A percentile compares a stretch with the other conserved stretches of the same genome.
Conservation (phyloP, 2,888 invertebrate species). For the Troides oblongomaculatus region DNA sequence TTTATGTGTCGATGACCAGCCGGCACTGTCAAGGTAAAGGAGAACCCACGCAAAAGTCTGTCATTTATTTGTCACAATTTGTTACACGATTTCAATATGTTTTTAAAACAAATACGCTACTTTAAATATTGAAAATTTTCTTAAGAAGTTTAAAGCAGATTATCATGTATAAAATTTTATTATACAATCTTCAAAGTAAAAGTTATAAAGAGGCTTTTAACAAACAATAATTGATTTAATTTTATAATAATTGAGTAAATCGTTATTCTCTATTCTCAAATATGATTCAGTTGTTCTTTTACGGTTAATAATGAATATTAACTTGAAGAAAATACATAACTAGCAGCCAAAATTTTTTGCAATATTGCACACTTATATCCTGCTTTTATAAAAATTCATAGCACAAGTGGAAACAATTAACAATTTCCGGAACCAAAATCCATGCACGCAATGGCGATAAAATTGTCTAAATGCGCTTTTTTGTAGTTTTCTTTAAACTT, state of each 20-base stretch:
- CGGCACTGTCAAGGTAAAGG: slow-evolving; percentile 50
- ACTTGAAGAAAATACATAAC: neutral
- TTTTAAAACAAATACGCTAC: slow-evolving; percentile 5
- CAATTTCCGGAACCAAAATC: slow-evolving; percentile 19
- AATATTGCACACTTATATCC: neutral
- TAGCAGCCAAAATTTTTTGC: neutral
- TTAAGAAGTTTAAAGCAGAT: no score
- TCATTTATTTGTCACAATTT: slow-evolving; percentile 29
- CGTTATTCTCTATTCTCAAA: neutral
- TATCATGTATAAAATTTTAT: neutral
- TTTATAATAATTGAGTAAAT: no score
- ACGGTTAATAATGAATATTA: neutral
- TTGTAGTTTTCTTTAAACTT: neutral
- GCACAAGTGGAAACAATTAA: slow-evolving; percentile 13
- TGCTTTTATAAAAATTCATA: slow-evolving; percentile 4
- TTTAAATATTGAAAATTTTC: neutral
- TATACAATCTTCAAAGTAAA: neutral
- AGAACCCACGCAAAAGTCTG: slow-evolving; percentile 51
- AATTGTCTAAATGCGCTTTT: slow-evolving; percentile 3
- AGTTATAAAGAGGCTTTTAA: no score
- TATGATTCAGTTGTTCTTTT: neutral
- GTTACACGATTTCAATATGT: slow-evolving; percentile 31
- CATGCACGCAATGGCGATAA: slow-evolving; percentile 22
- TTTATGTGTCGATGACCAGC: slow-evolving; percentile 72
- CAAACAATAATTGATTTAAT: no score